Evolutionary conservation across 2,888 invertebrate genomes (phyloP).

Genomic region (Neuroscelio doddi): DNA sequence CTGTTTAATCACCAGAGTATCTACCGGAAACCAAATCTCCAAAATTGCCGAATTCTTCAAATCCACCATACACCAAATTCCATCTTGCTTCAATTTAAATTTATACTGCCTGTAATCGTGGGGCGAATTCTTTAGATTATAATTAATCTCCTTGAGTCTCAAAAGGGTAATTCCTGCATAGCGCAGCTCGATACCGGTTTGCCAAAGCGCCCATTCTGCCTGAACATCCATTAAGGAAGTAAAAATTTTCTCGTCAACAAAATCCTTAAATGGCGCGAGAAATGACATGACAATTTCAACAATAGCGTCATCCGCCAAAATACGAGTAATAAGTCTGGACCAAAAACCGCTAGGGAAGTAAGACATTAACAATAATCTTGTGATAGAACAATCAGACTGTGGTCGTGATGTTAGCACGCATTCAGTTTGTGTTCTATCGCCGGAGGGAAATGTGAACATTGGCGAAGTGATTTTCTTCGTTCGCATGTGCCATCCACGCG

Average conservation of each 20-base stretch:
- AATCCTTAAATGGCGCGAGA: conserved; percentile 82
- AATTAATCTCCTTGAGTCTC: conserved; percentile 86
- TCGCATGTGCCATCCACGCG: conserved; percentile 79
- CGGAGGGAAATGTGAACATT: conserved; percentile 53
- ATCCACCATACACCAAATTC: conserved; percentile 89
- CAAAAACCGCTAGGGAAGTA: conserved; percentile 99
- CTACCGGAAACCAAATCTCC: conserved; percentile 88
- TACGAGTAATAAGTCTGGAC: conserved; percentile 93
- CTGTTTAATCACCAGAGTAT: conserved; percentile 76
- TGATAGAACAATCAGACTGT: conserved; percentile 76
- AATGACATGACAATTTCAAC: conserved; percentile 84
- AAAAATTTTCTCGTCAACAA: conserved; percentile 77
- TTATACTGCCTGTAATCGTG: conserved; percentile 75
- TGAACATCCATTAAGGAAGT: conserved; percentile 78
- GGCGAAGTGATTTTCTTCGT: conserved; percentile 76
- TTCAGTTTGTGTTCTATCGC: conserved; percentile 63
- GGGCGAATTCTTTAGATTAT: conserved; percentile 74
- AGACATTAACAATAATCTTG: conserved; percentile 90
- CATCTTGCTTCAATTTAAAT: conserved; percentile 86
- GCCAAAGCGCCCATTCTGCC: conserved; percentile 96
- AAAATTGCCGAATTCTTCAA: conserved; percentile 85
- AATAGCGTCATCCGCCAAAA: conserved; percentile 90
- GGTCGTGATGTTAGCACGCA: conserved; percentile 73
- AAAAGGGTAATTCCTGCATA: conserved; percentile 88
- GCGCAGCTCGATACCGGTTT: conserved; percentile 89